Base-by-base conservation (phyloP, 2,888 invertebrate genomes). In the Cephus sareptanus region DNA sequence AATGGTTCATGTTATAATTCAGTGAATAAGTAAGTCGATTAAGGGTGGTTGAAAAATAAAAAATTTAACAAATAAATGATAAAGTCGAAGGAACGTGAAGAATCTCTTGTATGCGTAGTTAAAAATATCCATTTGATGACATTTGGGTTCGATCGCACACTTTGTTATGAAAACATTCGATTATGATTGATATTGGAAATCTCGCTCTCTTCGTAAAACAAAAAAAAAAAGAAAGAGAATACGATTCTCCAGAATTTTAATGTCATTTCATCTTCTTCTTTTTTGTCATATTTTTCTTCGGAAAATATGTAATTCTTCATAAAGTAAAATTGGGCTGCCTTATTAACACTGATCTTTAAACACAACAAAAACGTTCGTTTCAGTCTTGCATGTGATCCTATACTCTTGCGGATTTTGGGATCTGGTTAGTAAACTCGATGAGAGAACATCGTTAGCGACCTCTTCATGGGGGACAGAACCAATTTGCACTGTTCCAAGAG, bases 361-460 rank as follows among this genome's bases (percentile, higher is more conserved):
- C 74, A 75, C 74, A 56, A 56, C 15, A 74, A 79, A 75, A 78
- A 82, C 77, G 69, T 79, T 79, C 68, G 77, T 78, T 56, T 85
- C 84, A 85, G 85, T 85, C 85, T 85, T 85, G 76, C 84, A 79
- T 37, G 80, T 75, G 76, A 56, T 56, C 56, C 56, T 56, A 23
- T 56, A 56, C 56, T 56, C 23, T 56, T 56, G 56, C 56, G 56
- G 23, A 56, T 56, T 56, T 56, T 56, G 23, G 56, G 56, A 56
- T 23, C 56, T 56, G 23, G 56, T 23, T 56, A 56, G 56, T 56
- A 56, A 23, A 23, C 56, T 56, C 56, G 23, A 56, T 56, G 56
- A 56, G 56, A 23, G 56, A 56, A 15, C 23, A 23, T 56, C 56
- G 23, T 23, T 23, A 56, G 56, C 56, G 23, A 23, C 56, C 69